Conservation (phyloP, 1,140 invertebrate genomes). For the Camponotus pennsylvanicus region DNA sequence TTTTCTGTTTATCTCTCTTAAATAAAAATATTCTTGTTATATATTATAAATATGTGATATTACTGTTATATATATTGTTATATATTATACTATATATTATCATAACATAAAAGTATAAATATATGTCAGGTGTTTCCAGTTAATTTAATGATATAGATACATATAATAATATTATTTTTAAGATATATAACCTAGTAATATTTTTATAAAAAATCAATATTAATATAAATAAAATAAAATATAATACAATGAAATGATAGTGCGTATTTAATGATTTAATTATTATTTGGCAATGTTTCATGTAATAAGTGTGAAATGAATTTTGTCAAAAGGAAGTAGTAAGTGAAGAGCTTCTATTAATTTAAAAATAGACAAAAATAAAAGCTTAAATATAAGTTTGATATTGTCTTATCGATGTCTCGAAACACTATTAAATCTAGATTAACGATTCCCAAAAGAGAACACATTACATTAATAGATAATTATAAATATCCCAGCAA, state of each 20-base stretch:
- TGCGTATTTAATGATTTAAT: not conserved
- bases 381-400: not conserved
- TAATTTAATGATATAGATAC: not conserved
- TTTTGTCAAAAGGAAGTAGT: not conserved
- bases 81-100: not conserved
- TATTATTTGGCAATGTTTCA: not conserved
- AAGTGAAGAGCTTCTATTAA: not conserved
- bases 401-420: not conserved
- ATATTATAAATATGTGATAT: no score
- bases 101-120: not conserved
- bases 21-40: not conserved
- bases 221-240: not conserved
- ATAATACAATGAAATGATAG: not conserved
- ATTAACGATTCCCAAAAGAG: conserved; percentile 26
- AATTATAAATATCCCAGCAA: not conserved
- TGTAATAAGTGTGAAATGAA: not conserved
- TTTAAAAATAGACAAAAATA: not conserved
- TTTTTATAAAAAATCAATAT: not conserved
- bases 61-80: no score
- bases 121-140: not conserved
- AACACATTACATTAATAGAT: conserved; percentile 1
- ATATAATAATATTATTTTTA: no score
- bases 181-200: not conserved
- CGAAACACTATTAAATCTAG: not conserved
- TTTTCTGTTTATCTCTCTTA: not conserved